Evolutionary conservation across 2,797 vertebrate species (phyloP), one percentile per base, ranked within the genome.

Genomic region (Coranthus polyacanthus): DNA sequence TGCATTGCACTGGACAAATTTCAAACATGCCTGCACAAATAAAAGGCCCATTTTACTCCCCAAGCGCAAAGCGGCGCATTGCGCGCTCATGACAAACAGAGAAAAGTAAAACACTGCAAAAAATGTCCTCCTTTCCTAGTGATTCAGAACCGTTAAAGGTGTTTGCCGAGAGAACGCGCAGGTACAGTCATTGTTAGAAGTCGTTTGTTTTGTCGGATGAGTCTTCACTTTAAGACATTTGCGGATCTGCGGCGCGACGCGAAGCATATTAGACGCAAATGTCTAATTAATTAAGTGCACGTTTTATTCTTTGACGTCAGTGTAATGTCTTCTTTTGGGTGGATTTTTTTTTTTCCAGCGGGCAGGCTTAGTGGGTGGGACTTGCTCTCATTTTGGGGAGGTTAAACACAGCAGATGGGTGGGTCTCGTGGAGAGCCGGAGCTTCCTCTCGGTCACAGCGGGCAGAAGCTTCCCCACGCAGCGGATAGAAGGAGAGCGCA

Each of bases 391-490:
- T 81, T 93, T 91, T 91, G 79, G 94, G 92, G 91, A 94, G 94
- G 94, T 88, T 91, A 80, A 86, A 89, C 91, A 70, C 83, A 83
- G 78, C 72, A 85, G 78, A 92, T 87, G 94, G 95, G 95, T 91
- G 95, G 93, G 90, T 93, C 93, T 69, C 72, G 12, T 64, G 87
- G 86, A 91, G 88, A 93, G 71, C 84, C 87, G 87, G 86, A 93
- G 87, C 89, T 84, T 92, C 85, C 86, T 89, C 77, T 87, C 78
- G 69, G 79, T 88, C 94, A 88, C 90, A 89, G 91, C 79, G 87
- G 87, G 79, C 92, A 83, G 72, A 85, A 75, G 71, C 71, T 44
- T 68, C 87, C 90, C 89, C 76, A 86, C 79, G 84, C 83, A 81
- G 87, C 85, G 90, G 89, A 89, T 61, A 87, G 80, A 42, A 78